phyloP scores from a whole-genome alignment of 2,113 vertebrate genomes.

The Propithecus coquereli region DNA sequence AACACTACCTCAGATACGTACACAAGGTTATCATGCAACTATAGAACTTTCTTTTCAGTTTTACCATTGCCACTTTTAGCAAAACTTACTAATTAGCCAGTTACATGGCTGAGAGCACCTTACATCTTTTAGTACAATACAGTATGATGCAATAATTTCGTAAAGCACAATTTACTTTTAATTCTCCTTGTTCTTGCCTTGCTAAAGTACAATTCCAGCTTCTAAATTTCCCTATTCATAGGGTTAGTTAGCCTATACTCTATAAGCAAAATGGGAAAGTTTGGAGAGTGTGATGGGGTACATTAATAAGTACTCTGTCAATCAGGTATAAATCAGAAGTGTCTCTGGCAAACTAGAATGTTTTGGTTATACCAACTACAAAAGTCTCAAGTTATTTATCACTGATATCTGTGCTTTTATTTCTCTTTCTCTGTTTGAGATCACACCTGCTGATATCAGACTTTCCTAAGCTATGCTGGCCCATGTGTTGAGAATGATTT shows the following conservation, averaged over 20 bases:
- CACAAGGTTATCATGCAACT: background rate
- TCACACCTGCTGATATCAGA: background rate
- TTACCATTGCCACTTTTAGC: background rate
- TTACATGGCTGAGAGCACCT: background rate
- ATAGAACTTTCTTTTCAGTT: background rate
- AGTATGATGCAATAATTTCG: background rate
- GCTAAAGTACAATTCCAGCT: background rate
- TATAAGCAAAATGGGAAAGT: background rate
- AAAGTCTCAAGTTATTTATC: background rate
- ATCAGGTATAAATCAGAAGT: background rate
- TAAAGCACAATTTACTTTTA: background rate
- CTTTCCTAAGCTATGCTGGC: background rate
- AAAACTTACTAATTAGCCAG: background rate
- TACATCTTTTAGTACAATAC: background rate
- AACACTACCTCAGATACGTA: background rate
- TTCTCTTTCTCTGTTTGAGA: background rate
- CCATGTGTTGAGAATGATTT: background rate
- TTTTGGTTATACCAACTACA: background rate
- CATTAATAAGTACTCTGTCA: background rate
- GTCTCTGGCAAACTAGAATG: background rate
- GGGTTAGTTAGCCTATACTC: background rate
- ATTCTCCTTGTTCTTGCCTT: background rate
- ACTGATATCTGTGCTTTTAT: background rate
- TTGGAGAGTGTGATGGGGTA: background rate
- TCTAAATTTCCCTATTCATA: background rate